Percentiles rank a stretch among this genome's conserved stretches.
These are phyloP conservation scores for Saimiri boliviensis DNA, from an alignment of 2,113 vertebrate genomes.

Conservation along the genomic window DNA sequence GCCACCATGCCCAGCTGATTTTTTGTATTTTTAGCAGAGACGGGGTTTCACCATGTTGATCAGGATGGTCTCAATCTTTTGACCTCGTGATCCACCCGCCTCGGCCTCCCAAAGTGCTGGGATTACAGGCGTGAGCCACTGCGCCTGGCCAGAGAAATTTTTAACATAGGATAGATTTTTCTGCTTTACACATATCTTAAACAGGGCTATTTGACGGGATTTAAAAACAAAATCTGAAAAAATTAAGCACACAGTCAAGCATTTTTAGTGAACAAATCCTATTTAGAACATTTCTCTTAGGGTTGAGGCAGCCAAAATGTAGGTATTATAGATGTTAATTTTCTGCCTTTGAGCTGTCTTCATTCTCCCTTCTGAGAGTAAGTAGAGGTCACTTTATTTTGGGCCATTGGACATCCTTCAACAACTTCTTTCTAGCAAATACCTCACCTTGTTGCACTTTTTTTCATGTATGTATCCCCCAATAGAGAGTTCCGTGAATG, in stretches of 20 bases:
- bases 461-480: not conserved
- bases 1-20: no score
- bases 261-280: not conserved
- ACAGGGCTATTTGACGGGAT: not conserved
- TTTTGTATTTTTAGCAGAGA: no score
- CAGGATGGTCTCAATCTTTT: no score
- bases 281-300: not conserved
- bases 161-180: not conserved
- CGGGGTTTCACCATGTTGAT: no score
- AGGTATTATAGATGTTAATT: not conserved
- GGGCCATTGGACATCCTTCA: not conserved
- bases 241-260: not conserved
- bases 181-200: not conserved
- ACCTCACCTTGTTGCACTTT: not conserved
- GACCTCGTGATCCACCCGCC: no score
- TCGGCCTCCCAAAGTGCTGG: no score
- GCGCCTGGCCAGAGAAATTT: conserved; percentile 20
- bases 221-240: not conserved
- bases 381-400: not conserved
- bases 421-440: not conserved
- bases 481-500: not conserved
- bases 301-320: not conserved
- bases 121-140: no score
- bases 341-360: not conserved
- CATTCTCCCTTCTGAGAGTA: not conserved